Base-by-base conservation (phyloP, 2,113 vertebrate genomes). In the Pollimyrus isidori region DNA sequence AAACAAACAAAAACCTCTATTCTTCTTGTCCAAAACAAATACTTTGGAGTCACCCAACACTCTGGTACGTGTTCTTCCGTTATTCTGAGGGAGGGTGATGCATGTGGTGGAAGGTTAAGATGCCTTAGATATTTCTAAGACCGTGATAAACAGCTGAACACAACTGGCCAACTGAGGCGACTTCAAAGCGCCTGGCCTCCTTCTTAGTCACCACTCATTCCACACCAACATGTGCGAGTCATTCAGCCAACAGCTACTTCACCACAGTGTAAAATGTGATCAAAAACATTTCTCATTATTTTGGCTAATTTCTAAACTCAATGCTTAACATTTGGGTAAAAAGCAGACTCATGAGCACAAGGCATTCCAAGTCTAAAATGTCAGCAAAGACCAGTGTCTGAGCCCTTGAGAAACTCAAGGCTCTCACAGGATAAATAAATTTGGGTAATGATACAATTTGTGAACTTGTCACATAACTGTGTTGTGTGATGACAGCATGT, bases 91-190 rank as follows among this genome's bases (percentile, higher is more conserved):
- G 48, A 86, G 23, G 23, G n/a, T 6, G 21, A 15, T 50, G 48
- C 23, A 48, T 26, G 39, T 26, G 42, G 45, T 21, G 49, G 46
- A n/a, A 23, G 45, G 82, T 85, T 85, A 85, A 85, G 46, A 85
- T 85, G 46, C 39, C 21, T 86, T 50, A 23, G 10, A 50, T 86
- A 19, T 50, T 86, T 86, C 45, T 86, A 49, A 50, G 48, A 48
- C 23, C 13, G 83, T 86, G 83, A 48, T 48, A 85, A 86, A 86
- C 83, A 49, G 83, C 83, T n/a, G 45, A 48, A 48, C 83, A 86
- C 46, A 86, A 86, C 46, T 26, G 48, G 83, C 48, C 48, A 9
- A 50, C 42, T 23, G 48, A 86, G n/a, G 21, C n/a, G 23, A 30
- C 45, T 26, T 86, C 46, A 86, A 80, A 80, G 35, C 1, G 10